Base-by-base conservation (phyloP, 2,888 invertebrate species). In the Busseola fusca region DNA sequence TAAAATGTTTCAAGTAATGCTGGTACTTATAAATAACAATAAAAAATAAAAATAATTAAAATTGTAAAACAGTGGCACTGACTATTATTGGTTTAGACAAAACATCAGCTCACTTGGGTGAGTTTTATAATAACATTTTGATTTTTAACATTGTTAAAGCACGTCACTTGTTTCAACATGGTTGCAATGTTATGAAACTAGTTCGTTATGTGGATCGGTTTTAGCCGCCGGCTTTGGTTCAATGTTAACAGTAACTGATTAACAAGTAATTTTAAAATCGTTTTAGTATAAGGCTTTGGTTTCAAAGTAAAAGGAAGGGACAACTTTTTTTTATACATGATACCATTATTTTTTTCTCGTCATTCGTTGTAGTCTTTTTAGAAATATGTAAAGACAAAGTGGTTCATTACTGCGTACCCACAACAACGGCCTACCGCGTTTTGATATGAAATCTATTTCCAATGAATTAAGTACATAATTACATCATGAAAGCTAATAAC, bases 191-290 rank as follows among this genome's bases (percentile, higher is more conserved):
- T 87, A 84, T 87, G 87, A 89, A 90, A 91, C 89, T 87, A 86
- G 88, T 88, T 88, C 87, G 84, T 89, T 90, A 91, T 83, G 84
- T 84, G 81, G 82, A 86, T 88, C 85, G 87, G 89, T 84, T 90
- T 89, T 88, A 80, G 90, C 92, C 88, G 73, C 74, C 80, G 91
- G 92, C 88, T 85, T 83, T 79, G 80, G 84, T 85, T 86, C 87
- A 87, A 88, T 89, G 88, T 89, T 89, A 88, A 89, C 87, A 88
- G 88, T 90, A 87, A 89, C 88, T 88, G 88, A 90, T 89, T 87
- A 89, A 90, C 87, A 79, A 86, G 88, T 90, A 86, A 90, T 92
- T 92, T 90, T 87, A 88, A 89, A 89, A 88, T 86, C 86, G 89
- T 89, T 89, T 70, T 75, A 21, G 42, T 84, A 78, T 80, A 80